Conservation (phyloP, 2,797 vertebrate genomes). For the Sebastes reedi region DNA sequence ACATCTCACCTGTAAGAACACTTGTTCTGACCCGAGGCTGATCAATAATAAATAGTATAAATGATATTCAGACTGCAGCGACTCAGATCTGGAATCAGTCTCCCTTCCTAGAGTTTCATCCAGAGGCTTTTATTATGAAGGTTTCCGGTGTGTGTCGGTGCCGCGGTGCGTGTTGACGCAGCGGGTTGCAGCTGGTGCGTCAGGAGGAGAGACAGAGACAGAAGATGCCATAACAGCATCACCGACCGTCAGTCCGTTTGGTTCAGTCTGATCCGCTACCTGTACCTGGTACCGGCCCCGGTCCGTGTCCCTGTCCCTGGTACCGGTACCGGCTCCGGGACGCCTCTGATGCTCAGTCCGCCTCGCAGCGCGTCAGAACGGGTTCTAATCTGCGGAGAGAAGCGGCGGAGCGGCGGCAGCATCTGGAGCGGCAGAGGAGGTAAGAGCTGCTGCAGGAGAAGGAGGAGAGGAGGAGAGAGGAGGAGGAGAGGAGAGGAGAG, state of each 20-base stretch:
- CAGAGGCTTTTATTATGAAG: conserved; percentile 47
- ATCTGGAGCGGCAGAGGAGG: conserved; percentile 49
- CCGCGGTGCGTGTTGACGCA: conserved; percentile 54
- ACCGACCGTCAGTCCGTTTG: not conserved
- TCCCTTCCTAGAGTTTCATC: not conserved
- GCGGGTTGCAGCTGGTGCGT: conserved; percentile 63
- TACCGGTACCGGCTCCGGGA: not conserved
- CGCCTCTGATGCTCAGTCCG: conserved; percentile 28
- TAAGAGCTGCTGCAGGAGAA: conserved; percentile 8
- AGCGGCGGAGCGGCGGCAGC: conserved; percentile 37
- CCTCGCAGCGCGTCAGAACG: conserved; percentile 11
- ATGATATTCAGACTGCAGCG: no score
- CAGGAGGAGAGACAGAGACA: conserved; percentile 50
- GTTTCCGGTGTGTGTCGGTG: not conserved
- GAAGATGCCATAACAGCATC: conserved; percentile 51
- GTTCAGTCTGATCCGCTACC: not conserved
- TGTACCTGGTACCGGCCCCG: not conserved
- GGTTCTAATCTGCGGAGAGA: not conserved
- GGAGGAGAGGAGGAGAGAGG: conserved; percentile 3
- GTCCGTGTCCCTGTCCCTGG: no score
- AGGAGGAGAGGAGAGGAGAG: conserved; percentile 40
- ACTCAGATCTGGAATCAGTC: no score
- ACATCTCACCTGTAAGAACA: no score
- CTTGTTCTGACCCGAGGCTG: no score
- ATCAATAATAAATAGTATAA: no score